Evolutionary conservation across 2,888 invertebrate species (phyloP).

Genomic region (Drosophila subsilvestris): DNA sequence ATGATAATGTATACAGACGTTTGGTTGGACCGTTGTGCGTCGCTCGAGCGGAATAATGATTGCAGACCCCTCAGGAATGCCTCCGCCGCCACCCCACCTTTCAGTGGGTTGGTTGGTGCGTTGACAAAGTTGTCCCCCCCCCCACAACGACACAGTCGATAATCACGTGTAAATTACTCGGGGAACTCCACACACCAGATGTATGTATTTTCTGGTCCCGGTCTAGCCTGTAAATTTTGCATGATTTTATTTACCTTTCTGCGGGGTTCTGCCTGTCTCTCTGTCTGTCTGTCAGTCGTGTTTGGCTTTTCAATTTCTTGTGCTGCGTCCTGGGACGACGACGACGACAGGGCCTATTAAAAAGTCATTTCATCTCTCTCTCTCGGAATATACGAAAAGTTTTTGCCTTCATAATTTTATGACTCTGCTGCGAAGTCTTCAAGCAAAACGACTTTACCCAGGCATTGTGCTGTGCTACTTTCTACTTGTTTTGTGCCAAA

Average conservation of each 20-base stretch:
- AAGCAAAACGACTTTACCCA: not conserved
- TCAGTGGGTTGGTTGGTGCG: slow-evolving; percentile 13
- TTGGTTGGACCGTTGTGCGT: slow-evolving; percentile 2
- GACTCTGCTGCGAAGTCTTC: not conserved
- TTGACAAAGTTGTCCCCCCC: slow-evolving; percentile 53
- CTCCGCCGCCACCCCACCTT: not conserved
- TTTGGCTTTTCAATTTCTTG: not conserved
- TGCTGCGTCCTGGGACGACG: not conserved
- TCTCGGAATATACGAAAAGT: not conserved
- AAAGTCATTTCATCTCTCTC: not conserved
- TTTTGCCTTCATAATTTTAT: not conserved
- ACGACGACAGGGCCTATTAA: not conserved
- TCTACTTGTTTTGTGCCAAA: not conserved
- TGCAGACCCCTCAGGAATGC: slow-evolving; percentile 18
- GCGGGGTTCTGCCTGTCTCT: not conserved
- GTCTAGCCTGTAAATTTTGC: slow-evolving; percentile 21
- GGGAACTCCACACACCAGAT: slow-evolving; percentile 23
- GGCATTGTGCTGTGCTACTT: not conserved
- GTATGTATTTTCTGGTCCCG: slow-evolving; percentile 5
- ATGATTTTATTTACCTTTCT: slow-evolving; percentile 26
- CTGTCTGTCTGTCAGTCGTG: not conserved
- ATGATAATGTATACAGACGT: slow-evolving; percentile 45
- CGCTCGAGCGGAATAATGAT: slow-evolving; percentile 58
- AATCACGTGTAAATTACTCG: slow-evolving; percentile 68
- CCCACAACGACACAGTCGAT: slow-evolving; percentile 43